Evolutionary conservation across 64 coral and sea anemone species (phyloP).

Genomic region (Stichodactyla helianthus): DNA sequence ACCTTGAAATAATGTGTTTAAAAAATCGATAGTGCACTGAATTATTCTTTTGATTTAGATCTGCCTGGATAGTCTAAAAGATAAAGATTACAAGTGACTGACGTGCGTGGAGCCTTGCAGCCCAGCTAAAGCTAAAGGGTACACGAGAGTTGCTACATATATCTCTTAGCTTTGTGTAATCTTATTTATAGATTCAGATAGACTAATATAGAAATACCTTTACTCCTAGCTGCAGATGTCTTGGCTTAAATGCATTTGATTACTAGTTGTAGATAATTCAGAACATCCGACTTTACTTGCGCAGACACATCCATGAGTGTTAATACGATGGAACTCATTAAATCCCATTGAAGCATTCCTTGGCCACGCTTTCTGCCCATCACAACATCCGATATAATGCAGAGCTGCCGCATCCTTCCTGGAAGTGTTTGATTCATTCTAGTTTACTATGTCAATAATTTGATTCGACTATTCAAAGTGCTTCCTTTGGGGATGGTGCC

Average conservation of each 20-base stretch:
- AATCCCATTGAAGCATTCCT: background rate
- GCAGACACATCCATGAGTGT: background rate
- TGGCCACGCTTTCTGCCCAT: background rate
- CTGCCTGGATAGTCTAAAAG: background rate
- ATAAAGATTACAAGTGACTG: background rate
- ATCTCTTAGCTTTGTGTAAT: background rate
- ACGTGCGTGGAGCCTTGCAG: background rate
- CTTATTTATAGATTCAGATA: background rate
- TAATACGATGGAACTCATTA: background rate
- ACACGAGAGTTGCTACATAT: background rate
- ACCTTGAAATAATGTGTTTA: too few relatives aligned
- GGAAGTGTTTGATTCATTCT: background rate
- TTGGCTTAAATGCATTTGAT: background rate
- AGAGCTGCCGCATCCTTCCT: background rate
- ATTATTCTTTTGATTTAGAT: background rate
- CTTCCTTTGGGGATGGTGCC: background rate
- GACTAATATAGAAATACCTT: background rate
- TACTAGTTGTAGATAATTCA: background rate
- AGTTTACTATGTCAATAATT: conserved; percentile 12
- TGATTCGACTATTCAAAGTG: background rate
- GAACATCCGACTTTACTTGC: background rate
- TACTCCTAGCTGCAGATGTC: background rate
- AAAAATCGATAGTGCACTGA: too few relatives aligned
- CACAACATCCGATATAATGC: background rate
- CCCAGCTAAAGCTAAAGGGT: background rate